Conservation (phyloP, 2,797 vertebrate species). For the Tympanoctomys barrerae region DNA sequence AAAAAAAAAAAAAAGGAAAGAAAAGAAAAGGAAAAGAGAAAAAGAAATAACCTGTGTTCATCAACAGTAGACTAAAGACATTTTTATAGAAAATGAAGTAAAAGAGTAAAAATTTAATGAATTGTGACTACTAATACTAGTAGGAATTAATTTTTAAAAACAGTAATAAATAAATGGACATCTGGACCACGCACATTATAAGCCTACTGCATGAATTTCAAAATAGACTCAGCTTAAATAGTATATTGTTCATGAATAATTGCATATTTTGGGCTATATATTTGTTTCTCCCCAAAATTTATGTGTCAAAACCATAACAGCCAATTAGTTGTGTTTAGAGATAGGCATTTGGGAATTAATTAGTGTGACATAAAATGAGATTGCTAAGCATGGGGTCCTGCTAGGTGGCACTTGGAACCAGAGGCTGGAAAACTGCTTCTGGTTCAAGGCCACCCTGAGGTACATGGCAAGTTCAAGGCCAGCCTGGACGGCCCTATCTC, state of each 20-base stretch:
- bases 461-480: background rate
- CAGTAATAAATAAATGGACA: background rate
- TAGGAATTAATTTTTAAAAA: background rate
- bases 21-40: background rate
- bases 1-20: too few species aligned
- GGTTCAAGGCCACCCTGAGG: background rate
- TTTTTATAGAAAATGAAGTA: background rate
- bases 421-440: background rate
- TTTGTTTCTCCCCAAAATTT: background rate
- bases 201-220: background rate
- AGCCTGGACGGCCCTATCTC: background rate
- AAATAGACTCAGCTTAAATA: background rate
- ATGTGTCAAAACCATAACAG: background rate
- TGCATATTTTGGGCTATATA: background rate
- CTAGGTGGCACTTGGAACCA: background rate
- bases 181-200: background rate
- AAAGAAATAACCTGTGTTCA: background rate
- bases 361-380: background rate
- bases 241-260: background rate
- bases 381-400: background rate
- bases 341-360: background rate
- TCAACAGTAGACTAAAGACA: background rate
- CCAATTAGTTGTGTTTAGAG: background rate
- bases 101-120: background rate
- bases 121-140: background rate